Percentiles rank a stretch among this genome's conserved stretches.
These are phyloP conservation scores for Thyatira batis DNA, from an alignment of 2,888 invertebrate species.

Conservation along the genomic window DNA sequence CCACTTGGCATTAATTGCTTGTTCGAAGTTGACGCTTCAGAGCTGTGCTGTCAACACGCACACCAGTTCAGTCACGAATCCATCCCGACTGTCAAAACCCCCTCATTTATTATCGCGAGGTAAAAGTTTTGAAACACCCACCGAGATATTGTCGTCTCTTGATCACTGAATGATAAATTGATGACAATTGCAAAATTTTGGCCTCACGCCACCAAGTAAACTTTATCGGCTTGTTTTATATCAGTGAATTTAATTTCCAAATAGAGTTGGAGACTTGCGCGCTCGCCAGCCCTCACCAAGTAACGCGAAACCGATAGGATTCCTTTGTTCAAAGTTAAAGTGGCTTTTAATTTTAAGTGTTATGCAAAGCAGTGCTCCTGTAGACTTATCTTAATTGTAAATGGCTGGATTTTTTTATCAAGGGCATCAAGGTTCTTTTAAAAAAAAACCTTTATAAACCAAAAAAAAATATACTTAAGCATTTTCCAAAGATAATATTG, in stretches of 20 bases:
- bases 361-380: background rate
- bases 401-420: background rate
- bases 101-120: constrained; percentile 50
- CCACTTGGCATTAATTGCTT: constrained; percentile 33
- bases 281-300: background rate
- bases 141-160: constrained; percentile 32
- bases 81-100: constrained; percentile 47
- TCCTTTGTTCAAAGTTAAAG: constrained; percentile 1
- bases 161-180: constrained; percentile 47
- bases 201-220: background rate
- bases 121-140: constrained; percentile 43
- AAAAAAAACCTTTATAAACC: too few species aligned
- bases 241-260: background rate
- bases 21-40: background rate
- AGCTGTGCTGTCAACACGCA: constrained; percentile 9
- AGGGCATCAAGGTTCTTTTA: background rate
- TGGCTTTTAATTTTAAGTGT: constrained; percentile 6
- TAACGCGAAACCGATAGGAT: background rate
- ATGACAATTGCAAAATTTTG: constrained; percentile 20
- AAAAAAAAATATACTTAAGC: too few species aligned
- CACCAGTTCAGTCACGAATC: constrained; percentile 33
- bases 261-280: background rate
- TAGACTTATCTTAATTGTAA: background rate
- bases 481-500: too few species aligned
- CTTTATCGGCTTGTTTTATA: background rate